Evolutionary conservation across 2,888 invertebrate species (phyloP), one percentile per base, ranked within the genome.

Genomic region (Diogma glabrata): DNA sequence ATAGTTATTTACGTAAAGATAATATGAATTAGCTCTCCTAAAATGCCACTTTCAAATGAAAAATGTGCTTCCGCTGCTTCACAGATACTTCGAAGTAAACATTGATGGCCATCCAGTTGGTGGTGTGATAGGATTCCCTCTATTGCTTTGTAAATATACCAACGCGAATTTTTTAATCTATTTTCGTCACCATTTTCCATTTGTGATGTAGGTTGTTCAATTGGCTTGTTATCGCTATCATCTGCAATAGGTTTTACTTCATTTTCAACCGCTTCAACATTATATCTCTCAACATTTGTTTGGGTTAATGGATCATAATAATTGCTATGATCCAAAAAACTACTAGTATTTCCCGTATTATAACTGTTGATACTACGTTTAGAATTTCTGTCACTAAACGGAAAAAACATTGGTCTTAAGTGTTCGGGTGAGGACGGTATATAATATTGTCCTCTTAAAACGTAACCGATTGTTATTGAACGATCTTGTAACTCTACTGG

Each of bases 11-110:
- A 85, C 79, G 83, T 82, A 64, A 88, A 75, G 62, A 86, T 67
- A 58, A 86, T 81, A 70, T 87, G 82, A 56, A 85, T 72, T 61
- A 88, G 73, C 71, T 87, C 82, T 22, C 81, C 84, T 56, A 85
- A 75, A 60, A 88, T 72, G 5, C 87, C 85, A 59, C 81, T 81
- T 59, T 79, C 78, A 61, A 79, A 75, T 57, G 73, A 75, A 61
- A 87, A 76, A 49, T 84, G 79, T 54, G 77, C 72, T 59, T 80
- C 76, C 0, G 87, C 81, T 23, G 82, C 77, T 65, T 88, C 86
- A 63, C 88, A 88, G 63, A 88, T 84, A 57, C 82, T 77, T 59
- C 84, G 76, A 56, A 87, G 69, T 58, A 88, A 65, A 67, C 88
- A 88, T 28, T 77, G 76, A 56, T 80, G 76, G 6, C 84, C 84